A percentile compares a stretch with the other conserved stretches of the same genome.
Evolutionary conservation across 1,140 invertebrate species (phyloP).

Genomic region (Theocolax elegans): DNA sequence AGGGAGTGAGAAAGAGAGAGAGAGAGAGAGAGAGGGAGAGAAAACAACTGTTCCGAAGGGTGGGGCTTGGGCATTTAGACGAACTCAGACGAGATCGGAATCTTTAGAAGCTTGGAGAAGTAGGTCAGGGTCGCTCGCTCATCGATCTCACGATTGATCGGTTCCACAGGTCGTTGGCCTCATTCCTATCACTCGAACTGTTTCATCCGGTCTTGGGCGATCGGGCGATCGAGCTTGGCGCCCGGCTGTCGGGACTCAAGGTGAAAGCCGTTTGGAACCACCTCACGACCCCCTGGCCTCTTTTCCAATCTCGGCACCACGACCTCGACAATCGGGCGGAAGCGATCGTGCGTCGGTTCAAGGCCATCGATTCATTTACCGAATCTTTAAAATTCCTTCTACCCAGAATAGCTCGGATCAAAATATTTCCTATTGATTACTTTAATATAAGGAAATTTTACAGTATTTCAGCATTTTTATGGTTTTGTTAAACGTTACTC

Average conservation of each 20-base stretch:
- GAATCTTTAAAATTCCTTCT: too few relatives aligned
- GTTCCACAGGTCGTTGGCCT: constrained; percentile 48
- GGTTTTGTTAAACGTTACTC: too few relatives aligned
- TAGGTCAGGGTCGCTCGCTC: constrained; percentile 51
- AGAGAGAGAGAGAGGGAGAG: not conserved
- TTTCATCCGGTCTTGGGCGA: too few relatives aligned
- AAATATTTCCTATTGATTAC: too few relatives aligned
- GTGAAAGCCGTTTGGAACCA: constrained; percentile 54
- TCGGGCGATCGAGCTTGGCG: too few relatives aligned
- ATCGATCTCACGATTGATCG: constrained; percentile 1
- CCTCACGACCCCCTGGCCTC: constrained; percentile 43
- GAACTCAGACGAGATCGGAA: not conserved
- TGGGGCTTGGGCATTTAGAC: not conserved
- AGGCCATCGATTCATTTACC: constrained; percentile 29
- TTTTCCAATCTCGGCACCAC: constrained; percentile 18
- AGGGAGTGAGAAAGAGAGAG: not conserved
- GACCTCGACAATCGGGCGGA: not conserved
- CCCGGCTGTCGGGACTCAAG: not conserved
- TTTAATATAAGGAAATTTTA: too few relatives aligned
- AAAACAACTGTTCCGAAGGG: not conserved
- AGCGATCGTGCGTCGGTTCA: constrained; percentile 26
- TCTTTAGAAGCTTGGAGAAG: constrained; percentile 1
- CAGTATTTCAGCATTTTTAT: too few relatives aligned
- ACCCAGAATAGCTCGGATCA: too few relatives aligned
- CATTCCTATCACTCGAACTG: too few relatives aligned